phyloP scores from a whole-genome alignment of 2,113 vertebrate species.

The Cheirogaleus medius region DNA sequence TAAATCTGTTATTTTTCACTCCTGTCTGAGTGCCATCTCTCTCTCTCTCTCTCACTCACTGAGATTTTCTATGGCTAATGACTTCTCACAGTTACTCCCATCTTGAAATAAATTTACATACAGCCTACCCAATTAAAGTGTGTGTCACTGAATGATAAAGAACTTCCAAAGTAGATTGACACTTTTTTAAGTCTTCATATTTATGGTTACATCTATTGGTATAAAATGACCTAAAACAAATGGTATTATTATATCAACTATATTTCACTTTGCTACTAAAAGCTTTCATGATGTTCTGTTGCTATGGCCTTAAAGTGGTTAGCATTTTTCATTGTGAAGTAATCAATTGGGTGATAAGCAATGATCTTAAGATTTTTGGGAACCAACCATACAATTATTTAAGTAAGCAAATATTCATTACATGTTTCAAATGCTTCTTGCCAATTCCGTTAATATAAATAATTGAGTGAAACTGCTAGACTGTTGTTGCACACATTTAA shows the following conservation, averaged over 20 bases:
- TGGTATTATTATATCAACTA: neutral
- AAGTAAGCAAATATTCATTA: conserved; percentile 8
- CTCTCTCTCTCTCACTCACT: conserved; percentile 49
- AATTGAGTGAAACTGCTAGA: neutral
- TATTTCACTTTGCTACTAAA: neutral
- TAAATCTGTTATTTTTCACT: conserved; percentile 29
- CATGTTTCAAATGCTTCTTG: neutral
- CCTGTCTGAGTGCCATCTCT: conserved; percentile 30
- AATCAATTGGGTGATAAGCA: neutral
- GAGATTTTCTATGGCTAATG: conserved; percentile 48
- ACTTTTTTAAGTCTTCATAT: neutral
- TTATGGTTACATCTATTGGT: neutral
- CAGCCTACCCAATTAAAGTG: conserved; percentile 1
- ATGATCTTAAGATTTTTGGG: neutral
- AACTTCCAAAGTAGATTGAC: neutral
- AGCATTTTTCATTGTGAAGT: conserved; percentile 11
- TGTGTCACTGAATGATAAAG: conserved; percentile 37
- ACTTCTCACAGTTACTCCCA: conserved; percentile 36
- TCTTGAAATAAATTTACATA: conserved; percentile 65
- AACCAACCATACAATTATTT: neutral
- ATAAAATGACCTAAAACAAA: neutral
- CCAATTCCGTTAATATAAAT: neutral
- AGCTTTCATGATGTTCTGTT: neutral
- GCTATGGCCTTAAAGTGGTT: neutral
- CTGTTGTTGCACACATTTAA: neutral